These are phyloP conservation scores for Neolamprologus caudopunctatus DNA, from an alignment of 2,113 vertebrate species.

Conservation along the genomic window DNA sequence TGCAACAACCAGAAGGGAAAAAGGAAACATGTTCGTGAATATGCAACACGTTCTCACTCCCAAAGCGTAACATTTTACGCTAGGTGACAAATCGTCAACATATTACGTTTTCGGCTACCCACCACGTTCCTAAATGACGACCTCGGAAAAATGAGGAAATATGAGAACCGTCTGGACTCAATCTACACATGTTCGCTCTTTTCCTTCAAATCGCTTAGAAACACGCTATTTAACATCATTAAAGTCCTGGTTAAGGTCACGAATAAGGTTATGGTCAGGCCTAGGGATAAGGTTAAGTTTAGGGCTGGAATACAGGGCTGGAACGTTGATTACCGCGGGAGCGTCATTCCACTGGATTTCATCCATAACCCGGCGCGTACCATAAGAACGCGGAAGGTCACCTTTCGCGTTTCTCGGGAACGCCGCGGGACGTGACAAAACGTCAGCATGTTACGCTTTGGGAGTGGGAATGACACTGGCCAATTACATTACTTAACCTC, in stretches of 20 bases:
- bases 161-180: too few species aligned
- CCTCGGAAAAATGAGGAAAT: too few species aligned
- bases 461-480: not conserved
- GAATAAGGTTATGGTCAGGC: fast-evolving
- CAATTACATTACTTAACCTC: not conserved
- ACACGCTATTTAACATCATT: too few species aligned
- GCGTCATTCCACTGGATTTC: too few species aligned
- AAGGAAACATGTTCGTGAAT: not conserved
- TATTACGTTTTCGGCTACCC: fast-evolving
- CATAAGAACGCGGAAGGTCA: too few species aligned
- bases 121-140: too few species aligned
- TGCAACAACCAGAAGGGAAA: not conserved
- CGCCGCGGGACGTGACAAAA: too few species aligned
- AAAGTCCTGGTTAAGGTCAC: fast-evolving
- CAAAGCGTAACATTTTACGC: too few species aligned
- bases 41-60: not conserved
- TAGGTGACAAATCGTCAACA: too few species aligned
- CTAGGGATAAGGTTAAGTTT: too few species aligned
- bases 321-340: fast-evolving
- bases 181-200: too few species aligned
- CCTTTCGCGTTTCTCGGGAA: fast-evolving
- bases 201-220: fast-evolving
- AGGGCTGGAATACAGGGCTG: fast-evolving
- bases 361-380: fast-evolving
- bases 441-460: too few species aligned